Base-by-base conservation (phyloP, 2,797 vertebrate species). In the Hydrocynus forskahlii region DNA sequence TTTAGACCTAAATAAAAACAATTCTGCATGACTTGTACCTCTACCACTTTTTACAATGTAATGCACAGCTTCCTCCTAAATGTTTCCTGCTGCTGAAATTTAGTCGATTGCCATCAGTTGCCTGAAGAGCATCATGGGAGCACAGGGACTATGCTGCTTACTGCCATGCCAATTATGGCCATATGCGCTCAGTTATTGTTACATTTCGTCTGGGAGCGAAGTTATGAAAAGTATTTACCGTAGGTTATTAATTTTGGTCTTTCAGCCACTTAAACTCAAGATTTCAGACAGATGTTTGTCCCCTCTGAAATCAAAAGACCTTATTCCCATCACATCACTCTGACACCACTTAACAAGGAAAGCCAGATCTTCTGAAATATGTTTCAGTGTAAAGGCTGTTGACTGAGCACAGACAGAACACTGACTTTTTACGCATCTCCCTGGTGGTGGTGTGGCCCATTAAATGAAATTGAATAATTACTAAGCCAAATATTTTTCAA, bases 391-490 rank as follows among this genome's bases (percentile, higher is more conserved):
- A 72, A 70, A 69, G 8, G 54, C 55, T 8, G 60, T 52, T 25
- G 21, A 75, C 57, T 60, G 35, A 45, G 55, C 38, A 59, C 10
- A 74, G 71, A 59, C 54, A 74, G 71, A 75, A 68, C 12, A 10
- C 38, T 17, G 79, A 71, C 79, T 60, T 83, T 62, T 74, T 70
- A 77, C 78, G 62, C 75, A 67, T 76, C 76, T 83, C 78, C 70
- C 76, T n/a, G 35, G 73, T 54, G 59, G 48, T 74, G 54, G 75
- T 29, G 70, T 78, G 81, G 80, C 81, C 62, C 72, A 82, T 78
- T 79, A 81, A 82, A 86, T 75, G 68, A 83, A 88, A 81, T 21
- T 35, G 75, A 82, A 78, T 83, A 84, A 87, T 86, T 87, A 76
- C 76, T 52, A 45, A 84, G 76, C 74, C 79, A 83, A 83, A 82